phyloP scores from a whole-genome alignment of 2,113 vertebrate species.

The Oryzias curvinotus region DNA sequence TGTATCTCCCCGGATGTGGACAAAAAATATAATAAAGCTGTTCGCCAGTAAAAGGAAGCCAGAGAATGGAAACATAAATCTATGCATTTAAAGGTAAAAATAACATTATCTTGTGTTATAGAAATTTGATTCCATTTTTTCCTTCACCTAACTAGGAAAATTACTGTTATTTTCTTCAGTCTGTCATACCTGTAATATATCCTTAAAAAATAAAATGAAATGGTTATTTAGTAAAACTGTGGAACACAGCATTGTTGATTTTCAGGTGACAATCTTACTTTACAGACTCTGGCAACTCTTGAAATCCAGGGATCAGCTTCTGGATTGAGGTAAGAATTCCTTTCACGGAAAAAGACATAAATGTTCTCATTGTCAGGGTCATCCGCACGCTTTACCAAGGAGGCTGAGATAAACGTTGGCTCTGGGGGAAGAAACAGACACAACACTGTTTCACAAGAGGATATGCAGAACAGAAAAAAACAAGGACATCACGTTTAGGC shows the following conservation, averaged over 20 bases:
- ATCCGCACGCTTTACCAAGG: slow-evolving; percentile 72
- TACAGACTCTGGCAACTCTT: slow-evolving; percentile 88
- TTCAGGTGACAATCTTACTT: slow-evolving; percentile 75
- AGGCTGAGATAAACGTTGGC: slow-evolving; percentile 86
- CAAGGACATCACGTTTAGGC: too few species aligned
- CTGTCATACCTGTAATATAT: too few species aligned
- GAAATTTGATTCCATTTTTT: too few species aligned
- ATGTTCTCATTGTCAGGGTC: slow-evolving; percentile 86
- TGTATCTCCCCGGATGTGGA: too few species aligned
- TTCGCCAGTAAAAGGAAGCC: too few species aligned
- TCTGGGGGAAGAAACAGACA: slow-evolving; percentile 69
- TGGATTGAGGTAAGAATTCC: slow-evolving; percentile 82
- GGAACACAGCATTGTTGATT: background rate
- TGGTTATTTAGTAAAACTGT: background rate
- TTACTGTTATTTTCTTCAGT: too few species aligned
- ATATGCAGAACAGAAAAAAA: background rate
- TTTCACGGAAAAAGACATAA: slow-evolving; percentile 90
- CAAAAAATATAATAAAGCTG: too few species aligned
- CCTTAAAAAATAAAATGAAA: too few species aligned
- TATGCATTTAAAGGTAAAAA: too few species aligned
- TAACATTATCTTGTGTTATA: too few species aligned
- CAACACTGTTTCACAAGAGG: background rate
- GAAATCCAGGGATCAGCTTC: slow-evolving; percentile 88
- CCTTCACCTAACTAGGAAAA: too few species aligned
- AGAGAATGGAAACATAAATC: too few species aligned